Base-by-base conservation (phyloP, 2,113 vertebrate genomes). In the Microcebus tavaratra region DNA sequence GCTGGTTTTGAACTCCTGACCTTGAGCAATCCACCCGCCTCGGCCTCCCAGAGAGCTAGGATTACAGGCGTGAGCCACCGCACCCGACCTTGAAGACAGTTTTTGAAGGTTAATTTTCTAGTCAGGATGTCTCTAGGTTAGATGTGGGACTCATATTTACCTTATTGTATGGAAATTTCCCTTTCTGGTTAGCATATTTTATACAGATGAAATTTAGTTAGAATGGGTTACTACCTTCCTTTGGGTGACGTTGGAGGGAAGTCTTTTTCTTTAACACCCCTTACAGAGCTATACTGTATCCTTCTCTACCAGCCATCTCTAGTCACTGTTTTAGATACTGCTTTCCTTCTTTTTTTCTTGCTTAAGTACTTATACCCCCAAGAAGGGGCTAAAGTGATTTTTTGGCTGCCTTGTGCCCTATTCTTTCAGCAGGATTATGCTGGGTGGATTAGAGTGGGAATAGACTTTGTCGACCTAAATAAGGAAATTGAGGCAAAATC, bases 71-170 rank as follows among this genome's bases (percentile, higher is more conserved):
- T n/a, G n/a, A n/a, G n/a, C n/a, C n/a, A n/a, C n/a, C n/a, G n/a
- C n/a, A n/a, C n/a, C n/a, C n/a, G n/a, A n/a, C n/a, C n/a, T n/a
- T 18, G 17, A 55, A 55, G 53, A 92, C 11, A 7, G 9, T 55
- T 95, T 89, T 88, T 76, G 14, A 94, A 94, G 39, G 63, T 90
- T 90, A 21, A 23, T 61, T 92, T 92, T 94, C 88, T 86, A 45
- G 48, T 91, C 53, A 61, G 36, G 29, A 68, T 23, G 45, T 70
- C 53, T 85, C 42, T 95, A 70, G 15, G 90, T 18, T 83, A 90
- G 39, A 61, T 67, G 27, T 80, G 55, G 65, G 67, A 90, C 75
- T 86, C 79, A 42, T 55, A 91, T 90, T 57, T n/a, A 88, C 50
- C 53, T 23, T 29, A 34, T 31, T 79, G 42, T 53, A 23, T 80